phyloP scores from a whole-genome alignment of 2,888 invertebrate species.

The Stenodema calcarata region DNA sequence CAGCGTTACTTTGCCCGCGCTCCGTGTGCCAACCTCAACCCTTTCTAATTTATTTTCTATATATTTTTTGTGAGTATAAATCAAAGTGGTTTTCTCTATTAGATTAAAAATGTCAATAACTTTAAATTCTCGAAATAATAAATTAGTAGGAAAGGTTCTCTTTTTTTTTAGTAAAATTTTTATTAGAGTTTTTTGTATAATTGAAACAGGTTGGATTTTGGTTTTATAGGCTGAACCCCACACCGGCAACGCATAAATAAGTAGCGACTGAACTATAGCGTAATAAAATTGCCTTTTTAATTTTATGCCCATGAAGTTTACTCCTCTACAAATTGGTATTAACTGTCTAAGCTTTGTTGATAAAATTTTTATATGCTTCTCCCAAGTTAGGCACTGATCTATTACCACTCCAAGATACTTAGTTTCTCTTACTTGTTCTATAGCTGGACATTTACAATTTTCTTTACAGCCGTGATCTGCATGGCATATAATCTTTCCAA shows the following conservation, averaged over 20 bases:
- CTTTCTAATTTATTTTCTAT: not conserved
- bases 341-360: not conserved
- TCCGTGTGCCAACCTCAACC: not conserved
- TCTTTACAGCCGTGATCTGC: not conserved
- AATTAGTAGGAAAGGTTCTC: slow-evolving; percentile 8
- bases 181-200: slow-evolving; percentile 3
- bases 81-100: slow-evolving; percentile 22
- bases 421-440: slow-evolving; percentile 10
- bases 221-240: not conserved
- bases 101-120: not conserved
- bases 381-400: too few relatives aligned
- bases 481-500: not conserved
- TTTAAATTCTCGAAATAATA: slow-evolving; percentile 3
- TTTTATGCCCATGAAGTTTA: slow-evolving; percentile 6
- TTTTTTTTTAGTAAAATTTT: slow-evolving; percentile 2
- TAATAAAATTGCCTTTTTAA: slow-evolving; percentile 11
- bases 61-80: not conserved
- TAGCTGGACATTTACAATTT: not conserved
- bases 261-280: slow-evolving; percentile 14
- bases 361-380: not conserved
- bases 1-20: not conserved
- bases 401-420: not conserved
- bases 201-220: not conserved
- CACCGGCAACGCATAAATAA: not conserved
- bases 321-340: not conserved